Evolutionary conservation across 2,113 vertebrate species (phyloP).

Genomic region (Amphilophus citrinellus): DNA sequence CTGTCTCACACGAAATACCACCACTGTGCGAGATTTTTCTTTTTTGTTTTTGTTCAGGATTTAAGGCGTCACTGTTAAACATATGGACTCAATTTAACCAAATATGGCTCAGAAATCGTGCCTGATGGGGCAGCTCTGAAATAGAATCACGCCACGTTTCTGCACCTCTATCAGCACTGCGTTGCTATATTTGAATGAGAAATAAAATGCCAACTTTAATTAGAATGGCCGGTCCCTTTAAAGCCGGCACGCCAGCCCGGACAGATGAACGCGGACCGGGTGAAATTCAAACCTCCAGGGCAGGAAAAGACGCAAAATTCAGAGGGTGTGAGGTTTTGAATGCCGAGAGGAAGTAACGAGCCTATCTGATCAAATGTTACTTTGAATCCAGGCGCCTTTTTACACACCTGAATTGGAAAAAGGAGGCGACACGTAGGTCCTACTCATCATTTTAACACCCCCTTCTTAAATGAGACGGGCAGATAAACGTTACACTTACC

Average conservation of each 20-base stretch:
- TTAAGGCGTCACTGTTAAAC: not conserved
- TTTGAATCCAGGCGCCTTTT: slow-evolving; percentile 23
- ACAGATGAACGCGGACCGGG: not conserved
- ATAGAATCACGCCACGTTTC: not conserved
- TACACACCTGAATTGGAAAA: not conserved
- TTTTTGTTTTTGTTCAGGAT: too few species aligned
- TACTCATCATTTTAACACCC: not conserved
- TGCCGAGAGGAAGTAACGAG: not conserved
- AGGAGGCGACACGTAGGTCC: not conserved
- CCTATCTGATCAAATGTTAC: not conserved
- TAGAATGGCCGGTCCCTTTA: slow-evolving; percentile 18
- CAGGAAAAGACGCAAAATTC: not conserved
- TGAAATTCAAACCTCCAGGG: slow-evolving; percentile 20
- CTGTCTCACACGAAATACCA: not conserved
- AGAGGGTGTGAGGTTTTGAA: not conserved
- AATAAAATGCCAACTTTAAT: not conserved
- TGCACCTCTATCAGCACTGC: slow-evolving; percentile 2
- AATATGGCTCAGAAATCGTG: not conserved
- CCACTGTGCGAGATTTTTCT: not conserved
- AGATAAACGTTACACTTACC: slow-evolving; percentile 30
- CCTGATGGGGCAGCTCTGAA: not conserved
- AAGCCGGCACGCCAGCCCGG: not conserved
- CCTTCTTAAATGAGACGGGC: not conserved
- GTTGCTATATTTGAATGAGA: not conserved
- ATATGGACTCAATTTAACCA: not conserved